phyloP scores from a whole-genome alignment of 2,888 invertebrate species.

The Sesia bembeciformis region DNA sequence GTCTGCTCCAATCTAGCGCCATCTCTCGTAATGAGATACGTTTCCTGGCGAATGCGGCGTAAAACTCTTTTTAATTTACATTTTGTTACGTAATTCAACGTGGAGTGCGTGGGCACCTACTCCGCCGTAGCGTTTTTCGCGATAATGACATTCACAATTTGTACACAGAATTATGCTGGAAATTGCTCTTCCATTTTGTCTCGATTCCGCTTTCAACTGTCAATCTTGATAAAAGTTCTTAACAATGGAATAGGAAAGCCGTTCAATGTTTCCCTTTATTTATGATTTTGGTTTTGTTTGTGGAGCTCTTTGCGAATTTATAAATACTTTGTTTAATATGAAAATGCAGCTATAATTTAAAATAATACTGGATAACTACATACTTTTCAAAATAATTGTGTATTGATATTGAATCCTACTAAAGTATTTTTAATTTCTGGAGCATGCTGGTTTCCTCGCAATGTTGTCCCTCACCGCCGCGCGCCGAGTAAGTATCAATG shows the following conservation, averaged over 20 bases:
- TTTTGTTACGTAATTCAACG: slow-evolving; percentile 36
- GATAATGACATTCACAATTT: slow-evolving; percentile 8
- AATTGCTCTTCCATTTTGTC: neutral
- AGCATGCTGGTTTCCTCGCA: too few relatives aligned
- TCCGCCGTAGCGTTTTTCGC: neutral
- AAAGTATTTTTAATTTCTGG: too few relatives aligned
- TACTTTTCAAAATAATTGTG: too few relatives aligned
- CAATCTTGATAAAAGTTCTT: neutral
- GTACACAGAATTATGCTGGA: neutral
- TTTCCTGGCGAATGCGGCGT: slow-evolving; percentile 21
- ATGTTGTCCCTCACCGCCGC: too few relatives aligned
- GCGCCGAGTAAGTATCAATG: too few relatives aligned
- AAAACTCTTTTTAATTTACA: slow-evolving; percentile 50
- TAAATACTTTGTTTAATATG: neutral
- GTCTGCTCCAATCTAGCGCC: slow-evolving; percentile 41
- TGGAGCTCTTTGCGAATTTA: neutral
- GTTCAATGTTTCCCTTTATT: neutral
- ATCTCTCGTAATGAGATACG: slow-evolving; percentile 63
- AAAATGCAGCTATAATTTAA: too few relatives aligned
- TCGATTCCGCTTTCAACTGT: neutral
- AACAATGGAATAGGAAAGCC: neutral
- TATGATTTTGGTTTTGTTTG: neutral
- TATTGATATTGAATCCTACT: too few relatives aligned
- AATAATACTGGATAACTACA: too few relatives aligned
- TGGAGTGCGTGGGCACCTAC: slow-evolving; percentile 1